Evolutionary conservation across 2,797 vertebrate genomes (phyloP), one percentile per base, ranked within the genome.

Genomic region (Furcifer pardalis): DNA sequence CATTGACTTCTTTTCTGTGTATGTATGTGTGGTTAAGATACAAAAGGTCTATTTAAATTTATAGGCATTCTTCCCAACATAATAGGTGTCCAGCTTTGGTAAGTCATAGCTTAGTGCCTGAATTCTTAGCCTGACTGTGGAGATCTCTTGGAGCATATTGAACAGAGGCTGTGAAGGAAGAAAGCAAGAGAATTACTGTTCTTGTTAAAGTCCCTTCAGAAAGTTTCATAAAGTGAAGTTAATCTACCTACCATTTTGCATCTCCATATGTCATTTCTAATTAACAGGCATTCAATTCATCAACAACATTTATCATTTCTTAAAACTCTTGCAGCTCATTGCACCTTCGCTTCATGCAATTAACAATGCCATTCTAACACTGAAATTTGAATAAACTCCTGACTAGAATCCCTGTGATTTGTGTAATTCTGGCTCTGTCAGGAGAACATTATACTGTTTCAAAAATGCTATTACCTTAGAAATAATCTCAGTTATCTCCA

Each of bases 201-300:
- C 52, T 56, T 56, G 52, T 56, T 56, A 19, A 56, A 56, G 13
- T 56, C 52, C 52, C 52, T 56, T 56, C 52, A 56, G 30, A 75
- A 74, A 52, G n/a, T 35, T 17, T 75, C 19, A 75, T 75, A 49
- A 75, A 52, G 30, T 52, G 32, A 52, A 27, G 7, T 59, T 84
- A 37, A 23, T 78, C 30, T 89, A 7, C 56, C 83, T 42, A 65
- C 10, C 37, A 37, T 15, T 84, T 89, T 77, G 78, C 80, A 91
- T 30, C 89, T 81, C 65, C 35, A 42, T 85, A 90, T 91, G 32
- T 4, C 84, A 84, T 89, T 84, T 87, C 89, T 86, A 84, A 91
- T 83, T 83, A 86, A 88, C 77, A 7, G 12, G 19, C 60, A n/a
- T n/a, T 90, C 0, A 84, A 86, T 91, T 84, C 66, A 73, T 79